phyloP scores from a whole-genome alignment of 2,888 invertebrate species.

The Mythimna impura region DNA sequence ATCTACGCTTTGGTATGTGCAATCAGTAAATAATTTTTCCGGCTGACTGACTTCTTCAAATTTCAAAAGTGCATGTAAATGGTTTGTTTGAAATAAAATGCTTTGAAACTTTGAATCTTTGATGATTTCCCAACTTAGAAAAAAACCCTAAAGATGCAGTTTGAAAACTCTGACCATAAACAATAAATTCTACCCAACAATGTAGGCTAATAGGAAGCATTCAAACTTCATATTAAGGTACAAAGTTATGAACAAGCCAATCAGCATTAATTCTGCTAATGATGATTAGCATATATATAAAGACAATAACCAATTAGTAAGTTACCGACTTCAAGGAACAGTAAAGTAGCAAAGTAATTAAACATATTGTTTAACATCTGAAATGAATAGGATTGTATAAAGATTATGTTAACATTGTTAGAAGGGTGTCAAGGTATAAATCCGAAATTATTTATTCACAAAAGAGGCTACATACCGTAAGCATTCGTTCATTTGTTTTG shows the following conservation, averaged over 20 bases:
- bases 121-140: no score
- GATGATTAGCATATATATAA: conserved; percentile 30
- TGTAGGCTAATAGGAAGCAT: not conserved
- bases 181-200: conserved; percentile 3
- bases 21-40: no score
- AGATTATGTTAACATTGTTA: conserved; percentile 1
- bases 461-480: not conserved
- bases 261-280: conserved; percentile 40
- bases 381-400: conserved; percentile 6
- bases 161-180: not conserved
- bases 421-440: not conserved
- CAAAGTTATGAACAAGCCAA: conserved; percentile 18
- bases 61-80: no score
- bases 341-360: conserved; percentile 6
- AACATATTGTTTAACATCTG: conserved; percentile 1
- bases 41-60: no score
- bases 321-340: not conserved
- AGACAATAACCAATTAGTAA: conserved; percentile 46
- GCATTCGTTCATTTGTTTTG: not conserved
- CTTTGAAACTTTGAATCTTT: no score
- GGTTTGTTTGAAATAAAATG: no score
- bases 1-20: no score
- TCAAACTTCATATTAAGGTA: not conserved
- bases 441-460: not conserved
- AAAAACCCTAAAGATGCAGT: not conserved